These are phyloP conservation scores for Tupiocoris notatus DNA, from an alignment of 2,888 invertebrate species.

Conservation along the genomic window DNA sequence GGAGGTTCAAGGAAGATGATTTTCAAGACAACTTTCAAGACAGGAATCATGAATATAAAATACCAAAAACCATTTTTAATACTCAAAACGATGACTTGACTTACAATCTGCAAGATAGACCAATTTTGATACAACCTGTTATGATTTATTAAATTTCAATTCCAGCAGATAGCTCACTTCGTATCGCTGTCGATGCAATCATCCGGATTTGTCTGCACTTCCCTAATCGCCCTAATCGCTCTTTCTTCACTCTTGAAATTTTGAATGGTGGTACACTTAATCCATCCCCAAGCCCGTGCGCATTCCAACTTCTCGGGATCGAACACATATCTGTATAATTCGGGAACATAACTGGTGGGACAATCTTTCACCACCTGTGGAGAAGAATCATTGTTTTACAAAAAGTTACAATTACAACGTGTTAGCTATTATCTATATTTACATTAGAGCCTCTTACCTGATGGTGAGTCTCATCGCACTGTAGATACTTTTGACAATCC, in stretches of 20 bases:
- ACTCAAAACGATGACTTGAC: no score
- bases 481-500: constrained; percentile 10
- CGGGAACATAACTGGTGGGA: background rate
- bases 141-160: background rate
- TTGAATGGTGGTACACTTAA: background rate
- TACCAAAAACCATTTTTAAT: background rate
- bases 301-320: background rate
- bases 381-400: no score
- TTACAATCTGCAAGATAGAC: no score
- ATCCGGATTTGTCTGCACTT: background rate
- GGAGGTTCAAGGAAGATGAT: no score
- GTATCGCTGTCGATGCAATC: constrained; percentile 1
- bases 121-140: background rate
- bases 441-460: background rate
- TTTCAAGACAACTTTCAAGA: no score
- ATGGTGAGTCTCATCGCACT: background rate
- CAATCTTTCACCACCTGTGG: background rate
- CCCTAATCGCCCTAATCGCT: background rate
- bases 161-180: background rate
- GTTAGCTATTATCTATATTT: no score
- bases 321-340: background rate
- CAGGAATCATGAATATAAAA: no score
- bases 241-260: background rate
- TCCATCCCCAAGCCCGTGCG: background rate
- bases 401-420: no score